These are phyloP conservation scores for Brachymystax lenok DNA, from an alignment of 2,797 vertebrate genomes.

Conservation along the genomic window DNA sequence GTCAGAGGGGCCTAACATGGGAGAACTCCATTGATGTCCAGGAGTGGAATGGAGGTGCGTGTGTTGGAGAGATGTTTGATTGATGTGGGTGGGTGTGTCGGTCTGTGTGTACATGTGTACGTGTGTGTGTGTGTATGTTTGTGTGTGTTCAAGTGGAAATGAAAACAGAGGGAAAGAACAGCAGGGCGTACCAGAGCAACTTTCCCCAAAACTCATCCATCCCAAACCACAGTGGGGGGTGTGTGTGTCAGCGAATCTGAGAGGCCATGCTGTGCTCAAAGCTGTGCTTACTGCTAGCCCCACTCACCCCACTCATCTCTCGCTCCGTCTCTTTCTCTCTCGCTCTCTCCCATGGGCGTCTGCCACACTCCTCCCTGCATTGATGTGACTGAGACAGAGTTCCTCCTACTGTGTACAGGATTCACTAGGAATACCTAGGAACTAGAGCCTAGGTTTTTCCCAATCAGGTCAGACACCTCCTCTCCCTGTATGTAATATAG, in stretches of 20 bases:
- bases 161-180: constrained; percentile 66
- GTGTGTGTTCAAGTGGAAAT: constrained; percentile 46
- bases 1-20: constrained; percentile 55
- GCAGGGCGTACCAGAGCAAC: constrained; percentile 50
- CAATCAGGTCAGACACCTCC: neutral
- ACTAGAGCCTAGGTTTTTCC: neutral
- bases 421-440: neutral
- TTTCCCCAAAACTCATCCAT: constrained; percentile 38
- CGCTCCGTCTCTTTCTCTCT: neutral
- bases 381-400: constrained; percentile 15
- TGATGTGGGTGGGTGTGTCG: constrained; percentile 15
- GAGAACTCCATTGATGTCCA: neutral
- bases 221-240: constrained; percentile 42
- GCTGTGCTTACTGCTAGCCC: constrained; percentile 58
- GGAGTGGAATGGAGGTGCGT: constrained; percentile 19
- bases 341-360: neutral
- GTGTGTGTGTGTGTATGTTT: constrained; percentile 16
- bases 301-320: constrained; percentile 57
- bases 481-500: neutral
- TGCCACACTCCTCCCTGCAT: constrained; percentile 17
- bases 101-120: neutral
- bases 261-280: constrained; percentile 56
- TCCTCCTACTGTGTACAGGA: constrained; percentile 50
- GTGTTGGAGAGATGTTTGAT: neutral
- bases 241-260: constrained; percentile 20